Base-by-base conservation (phyloP, 2,797 vertebrate species). In the Stomatorhinus walkeri region DNA sequence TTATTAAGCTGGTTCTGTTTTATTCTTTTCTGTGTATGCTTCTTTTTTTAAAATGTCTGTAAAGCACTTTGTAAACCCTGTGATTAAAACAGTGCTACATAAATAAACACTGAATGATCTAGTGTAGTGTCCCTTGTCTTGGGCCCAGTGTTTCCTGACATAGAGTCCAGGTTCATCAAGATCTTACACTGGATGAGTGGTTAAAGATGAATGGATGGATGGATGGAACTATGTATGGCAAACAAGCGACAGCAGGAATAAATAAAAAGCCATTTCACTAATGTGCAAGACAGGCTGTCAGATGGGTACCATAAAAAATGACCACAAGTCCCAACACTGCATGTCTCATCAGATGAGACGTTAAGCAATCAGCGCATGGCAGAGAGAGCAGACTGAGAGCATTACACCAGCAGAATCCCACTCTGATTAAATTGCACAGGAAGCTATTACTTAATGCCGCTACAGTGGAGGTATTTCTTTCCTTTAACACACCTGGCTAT, bases 401-500 rank as follows among this genome's bases (percentile, higher is more conserved):
- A 22, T 24, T 85, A 49, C 81, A 14, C 81, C 10, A 28, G 46
- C 48, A 48, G n/a, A 48, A 51, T 51, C 52, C 19, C 52, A 56
- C 85, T 59, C 14, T 22, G 85, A 36, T 59, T 52, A n/a, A 56
- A 51, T 59, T 87, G 28, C 51, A 56, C 85, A 87, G 85, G 85
- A 87, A 59, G 85, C 85, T 14, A 51, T 52, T 56, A 46, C 16
- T 51, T 85, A 49, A 24, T 85, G 43, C 14, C 49, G 5, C 12
- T 52, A 28, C 84, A 48, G 36, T 48, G 19, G 40, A 83, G 19
- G 43, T 12, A 12, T 24, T 22, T 16, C 36, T 40, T 40, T 72
- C 8, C n/a, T 72, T 49, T 56, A 28, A 56, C 51, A 56, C 85
- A 56, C 85, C 85, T 86, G 85, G 12, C 32, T 32, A 6, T 56